Percentiles rank a stretch among this genome's conserved stretches.
Evolutionary conservation across 2,113 vertebrate species (phyloP).

Genomic region (Dipodomys merriami): DNA sequence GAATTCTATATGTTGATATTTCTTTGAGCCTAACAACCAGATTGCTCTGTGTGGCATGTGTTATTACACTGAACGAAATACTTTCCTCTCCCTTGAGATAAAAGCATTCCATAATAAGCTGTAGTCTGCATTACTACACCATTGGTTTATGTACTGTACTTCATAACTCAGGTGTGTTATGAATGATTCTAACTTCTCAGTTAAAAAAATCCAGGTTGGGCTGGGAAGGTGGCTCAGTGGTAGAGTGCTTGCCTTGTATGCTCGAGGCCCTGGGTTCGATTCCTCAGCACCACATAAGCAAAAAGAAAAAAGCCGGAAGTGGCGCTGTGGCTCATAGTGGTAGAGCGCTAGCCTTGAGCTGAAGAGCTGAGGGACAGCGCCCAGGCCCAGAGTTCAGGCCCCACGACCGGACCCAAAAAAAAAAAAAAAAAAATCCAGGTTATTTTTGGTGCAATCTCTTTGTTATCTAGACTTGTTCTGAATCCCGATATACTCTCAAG

Average conservation of each 20-base stretch:
- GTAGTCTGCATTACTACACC: neutral
- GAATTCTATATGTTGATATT: neutral
- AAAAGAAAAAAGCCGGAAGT: too few relatives aligned
- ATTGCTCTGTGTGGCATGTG: neutral
- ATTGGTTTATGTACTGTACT: conserved; percentile 45
- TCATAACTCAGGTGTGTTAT: conserved; percentile 26
- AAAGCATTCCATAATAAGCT: neutral
- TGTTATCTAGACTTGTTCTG: conserved; percentile 50
- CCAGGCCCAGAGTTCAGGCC: too few relatives aligned
- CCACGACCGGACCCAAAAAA: too few relatives aligned
- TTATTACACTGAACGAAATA: neutral
- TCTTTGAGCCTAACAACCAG: conserved; percentile 1
- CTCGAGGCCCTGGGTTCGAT: too few relatives aligned
- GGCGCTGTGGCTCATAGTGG: too few relatives aligned
- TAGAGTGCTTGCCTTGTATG: too few relatives aligned
- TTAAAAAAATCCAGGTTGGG: too few relatives aligned
- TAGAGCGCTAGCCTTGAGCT: too few relatives aligned
- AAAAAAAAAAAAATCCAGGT: conserved; percentile 39
- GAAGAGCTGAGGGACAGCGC: too few relatives aligned
- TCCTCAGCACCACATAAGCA: too few relatives aligned
- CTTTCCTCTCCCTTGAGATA: neutral
- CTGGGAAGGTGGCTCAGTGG: too few relatives aligned
- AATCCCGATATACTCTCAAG: conserved; percentile 56
- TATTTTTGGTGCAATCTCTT: conserved; percentile 27
- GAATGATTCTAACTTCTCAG: conserved; percentile 64